These are phyloP conservation scores for Timema cristinae DNA, from an alignment of 2,888 invertebrate species.

Conservation along the genomic window DNA sequence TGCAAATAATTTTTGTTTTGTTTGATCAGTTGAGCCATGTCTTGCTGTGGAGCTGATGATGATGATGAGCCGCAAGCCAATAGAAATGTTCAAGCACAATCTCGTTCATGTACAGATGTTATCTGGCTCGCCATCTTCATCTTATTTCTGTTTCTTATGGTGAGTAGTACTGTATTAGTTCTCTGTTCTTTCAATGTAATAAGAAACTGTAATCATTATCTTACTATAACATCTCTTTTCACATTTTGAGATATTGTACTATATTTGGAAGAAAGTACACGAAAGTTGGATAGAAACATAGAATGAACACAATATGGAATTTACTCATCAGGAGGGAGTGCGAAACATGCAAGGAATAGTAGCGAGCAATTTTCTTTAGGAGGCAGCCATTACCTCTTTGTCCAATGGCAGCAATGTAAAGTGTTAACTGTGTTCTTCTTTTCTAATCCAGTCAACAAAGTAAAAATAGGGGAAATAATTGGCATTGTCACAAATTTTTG, in stretches of 20 bases:
- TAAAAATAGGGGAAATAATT: too few species aligned
- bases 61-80: slow-evolving; percentile 43
- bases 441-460: too few species aligned
- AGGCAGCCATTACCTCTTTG: too few species aligned
- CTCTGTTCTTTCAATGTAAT: too few species aligned
- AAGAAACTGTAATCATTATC: not conserved
- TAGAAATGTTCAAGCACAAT: slow-evolving; percentile 44
- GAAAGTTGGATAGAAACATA: too few species aligned
- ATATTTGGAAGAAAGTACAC: too few species aligned
- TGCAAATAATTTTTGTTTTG: too few species aligned
- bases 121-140: slow-evolving; percentile 76
- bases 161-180: slow-evolving; percentile 45
- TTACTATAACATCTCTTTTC: not conserved
- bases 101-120: slow-evolving; percentile 77
- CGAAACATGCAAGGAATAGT: too few species aligned
- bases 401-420: too few species aligned
- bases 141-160: slow-evolving; percentile 80
- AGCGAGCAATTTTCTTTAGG: too few species aligned
- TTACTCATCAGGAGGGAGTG: not conserved
- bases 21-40: slow-evolving; percentile 16
- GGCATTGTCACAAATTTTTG: too few species aligned
- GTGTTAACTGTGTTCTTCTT: too few species aligned
- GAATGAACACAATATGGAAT: not conserved
- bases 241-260: not conserved
- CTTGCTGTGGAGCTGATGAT: slow-evolving; percentile 41